Percentiles rank a stretch among this genome's conserved stretches.
These are phyloP conservation scores for Carcina quercana DNA, from an alignment of 2,888 invertebrate species.

Conservation along the genomic window DNA sequence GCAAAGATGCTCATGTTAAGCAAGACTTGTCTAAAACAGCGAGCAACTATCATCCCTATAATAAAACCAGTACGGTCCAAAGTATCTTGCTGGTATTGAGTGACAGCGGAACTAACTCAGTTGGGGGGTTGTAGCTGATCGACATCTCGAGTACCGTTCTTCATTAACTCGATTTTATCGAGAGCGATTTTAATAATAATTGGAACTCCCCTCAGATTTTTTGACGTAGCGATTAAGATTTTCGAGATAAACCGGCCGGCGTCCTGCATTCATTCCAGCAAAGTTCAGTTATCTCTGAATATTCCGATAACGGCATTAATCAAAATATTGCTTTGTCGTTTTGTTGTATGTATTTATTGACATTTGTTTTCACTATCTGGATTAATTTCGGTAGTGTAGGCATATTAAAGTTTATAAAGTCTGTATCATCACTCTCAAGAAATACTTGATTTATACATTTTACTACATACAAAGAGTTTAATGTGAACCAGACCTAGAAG, in stretches of 20 bases:
- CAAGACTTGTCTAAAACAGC: neutral
- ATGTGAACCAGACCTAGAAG: too few relatives aligned
- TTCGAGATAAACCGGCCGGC: conserved; percentile 44
- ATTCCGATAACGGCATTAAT: conserved; percentile 9
- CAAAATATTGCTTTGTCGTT: too few relatives aligned
- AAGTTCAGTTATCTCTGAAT: conserved; percentile 34
- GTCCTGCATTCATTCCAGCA: conserved; percentile 36
- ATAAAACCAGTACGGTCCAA: conserved; percentile 2
- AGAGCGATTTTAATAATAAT: conserved; percentile 63
- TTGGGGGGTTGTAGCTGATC: conserved; percentile 29
- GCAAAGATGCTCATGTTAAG: neutral
- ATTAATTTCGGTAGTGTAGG: too few relatives aligned
- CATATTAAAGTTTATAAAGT: too few relatives aligned
- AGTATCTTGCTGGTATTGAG: neutral
- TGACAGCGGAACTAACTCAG: conserved; percentile 7
- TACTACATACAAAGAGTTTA: too few relatives aligned
- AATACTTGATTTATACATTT: too few relatives aligned
- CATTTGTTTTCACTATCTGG: too few relatives aligned
- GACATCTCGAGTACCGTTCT: conserved; percentile 60
- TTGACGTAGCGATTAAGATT: conserved; percentile 57
- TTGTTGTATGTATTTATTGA: too few relatives aligned
- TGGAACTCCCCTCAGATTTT: conserved; percentile 49
- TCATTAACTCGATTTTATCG: conserved; percentile 72
- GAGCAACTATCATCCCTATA: neutral
- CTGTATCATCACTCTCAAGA: too few relatives aligned